Percentiles rank a stretch among this genome's conserved stretches.
These are phyloP conservation scores for Parauchenoglanis punctatus DNA, from an alignment of 2,797 vertebrate species.

Conservation along the genomic window DNA sequence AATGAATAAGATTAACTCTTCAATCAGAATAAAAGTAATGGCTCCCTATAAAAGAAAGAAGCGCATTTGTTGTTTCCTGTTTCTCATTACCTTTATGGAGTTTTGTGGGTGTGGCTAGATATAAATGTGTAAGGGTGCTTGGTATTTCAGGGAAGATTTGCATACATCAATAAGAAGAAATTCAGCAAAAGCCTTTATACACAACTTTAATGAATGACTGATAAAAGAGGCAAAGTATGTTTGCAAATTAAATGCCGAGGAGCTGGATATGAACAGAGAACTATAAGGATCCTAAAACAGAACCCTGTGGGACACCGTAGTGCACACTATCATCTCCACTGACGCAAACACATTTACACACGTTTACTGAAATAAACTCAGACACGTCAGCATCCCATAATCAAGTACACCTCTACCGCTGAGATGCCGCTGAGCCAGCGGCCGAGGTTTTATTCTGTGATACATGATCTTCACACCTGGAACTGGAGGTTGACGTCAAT, in stretches of 20 bases:
- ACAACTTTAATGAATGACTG: neutral
- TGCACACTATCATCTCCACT: neutral
- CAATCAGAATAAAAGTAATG: neutral
- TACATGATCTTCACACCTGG: constrained; percentile 68
- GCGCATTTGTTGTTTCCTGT: neutral
- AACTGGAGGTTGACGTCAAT: constrained; percentile 76
- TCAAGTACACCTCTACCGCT: neutral
- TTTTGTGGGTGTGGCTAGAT: neutral
- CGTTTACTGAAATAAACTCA: neutral
- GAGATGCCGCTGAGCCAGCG: neutral
- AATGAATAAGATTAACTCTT: neutral
- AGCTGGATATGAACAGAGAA: neutral
- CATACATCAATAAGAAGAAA: neutral
- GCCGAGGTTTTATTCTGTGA: neutral
- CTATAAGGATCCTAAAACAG: neutral
- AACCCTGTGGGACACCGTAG: neutral
- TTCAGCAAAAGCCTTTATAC: neutral
- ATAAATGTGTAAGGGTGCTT: neutral
- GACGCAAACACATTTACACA: neutral
- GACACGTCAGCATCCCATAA: neutral
- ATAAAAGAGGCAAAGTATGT: neutral
- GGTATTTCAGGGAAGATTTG: neutral
- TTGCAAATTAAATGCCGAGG: neutral
- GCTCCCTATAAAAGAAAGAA: neutral
- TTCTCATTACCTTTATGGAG: neutral